Base-by-base conservation (phyloP, 2,113 vertebrate genomes). In the Passerina amoena region DNA sequence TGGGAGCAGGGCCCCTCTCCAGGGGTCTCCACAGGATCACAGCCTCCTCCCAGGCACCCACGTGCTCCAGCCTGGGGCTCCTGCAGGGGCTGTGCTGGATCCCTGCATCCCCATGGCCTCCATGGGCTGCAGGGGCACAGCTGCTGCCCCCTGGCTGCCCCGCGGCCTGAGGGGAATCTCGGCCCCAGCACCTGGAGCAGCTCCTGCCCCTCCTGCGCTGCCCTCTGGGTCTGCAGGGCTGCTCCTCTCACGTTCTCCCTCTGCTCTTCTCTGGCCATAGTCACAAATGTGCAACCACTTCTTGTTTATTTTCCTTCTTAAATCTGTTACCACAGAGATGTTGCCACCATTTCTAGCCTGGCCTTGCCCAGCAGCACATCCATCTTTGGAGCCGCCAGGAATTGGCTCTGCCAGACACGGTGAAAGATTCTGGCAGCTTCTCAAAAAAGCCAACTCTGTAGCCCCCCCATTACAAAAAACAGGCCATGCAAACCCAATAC, bases 381-480 rank as follows among this genome's bases (percentile, higher is more conserved):
- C 42, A 30, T 65, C 23, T 56, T 30, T 65, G 30, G 69, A 84
- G 19, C 23, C 30, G 20, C 15, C 14, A n/a, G 23, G 12, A 0
- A 56, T 1, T 47, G 40, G 50, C 59, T 64, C 12, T 65, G 40
- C n/a, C 0, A 0, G 22, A 72, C 11, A 31, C 14, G 22, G 28
- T 40, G 40, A 10, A 85, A 75, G 30, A 10, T 40, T 65, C 30
- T 75, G 50, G 30, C n/a, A 65, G 30, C 19, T 47, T 56, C 40
- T 75, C 35, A 75, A 12, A 56, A 20, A 54, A 56, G 10, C 25
- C 35, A 35, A 31, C 20, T 4, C 15, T 57, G 30, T n/a, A 65
- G 23, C 48, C 12, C 3, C 10, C 6, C 6, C 1, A 3, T 25
- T 63, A 61, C 33, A 53, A 31, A 71, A 53, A 16, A 0, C 12